Evolutionary conservation across 2,113 vertebrate genomes (phyloP).

Genomic region (Pteronura brasiliensis): DNA sequence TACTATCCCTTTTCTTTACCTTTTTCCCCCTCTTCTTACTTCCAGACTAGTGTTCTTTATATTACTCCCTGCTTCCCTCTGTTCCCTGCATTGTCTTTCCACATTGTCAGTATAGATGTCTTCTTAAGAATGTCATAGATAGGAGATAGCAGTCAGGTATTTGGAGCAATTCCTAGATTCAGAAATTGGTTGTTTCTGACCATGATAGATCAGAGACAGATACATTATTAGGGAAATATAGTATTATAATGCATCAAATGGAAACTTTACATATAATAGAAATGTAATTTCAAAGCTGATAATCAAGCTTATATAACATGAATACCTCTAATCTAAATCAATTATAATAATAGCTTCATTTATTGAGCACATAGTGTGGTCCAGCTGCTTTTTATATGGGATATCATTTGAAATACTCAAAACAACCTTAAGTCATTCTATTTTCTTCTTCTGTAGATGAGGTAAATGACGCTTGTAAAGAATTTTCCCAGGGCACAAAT

Average conservation of each 20-base stretch:
- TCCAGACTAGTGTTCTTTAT: not conserved
- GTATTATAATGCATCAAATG: not conserved
- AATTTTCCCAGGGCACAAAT: not conserved
- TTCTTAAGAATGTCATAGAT: not conserved
- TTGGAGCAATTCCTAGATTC: not conserved
- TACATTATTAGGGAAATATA: not conserved
- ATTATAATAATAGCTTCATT: not conserved
- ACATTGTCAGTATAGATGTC: not conserved
- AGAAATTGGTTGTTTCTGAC: not conserved
- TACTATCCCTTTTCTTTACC: not conserved
- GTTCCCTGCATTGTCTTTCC: not conserved
- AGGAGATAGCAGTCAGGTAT: not conserved
- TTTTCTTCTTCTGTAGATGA: not conserved
- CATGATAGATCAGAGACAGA: not conserved
- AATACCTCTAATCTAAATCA: not conserved
- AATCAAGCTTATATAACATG: not conserved
- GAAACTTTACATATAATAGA: not conserved
- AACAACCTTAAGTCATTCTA: not conserved
- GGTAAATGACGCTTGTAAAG: not conserved
- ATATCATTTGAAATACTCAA: not conserved
- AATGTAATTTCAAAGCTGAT: not conserved
- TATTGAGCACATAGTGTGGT: not conserved
- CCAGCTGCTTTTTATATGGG: not conserved
- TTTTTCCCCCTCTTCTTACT: not conserved
- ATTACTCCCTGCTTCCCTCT: not conserved